Evolutionary conservation across 64 coral and sea anemone species (phyloP).

Genomic region (Astreopora myriophthalma): DNA sequence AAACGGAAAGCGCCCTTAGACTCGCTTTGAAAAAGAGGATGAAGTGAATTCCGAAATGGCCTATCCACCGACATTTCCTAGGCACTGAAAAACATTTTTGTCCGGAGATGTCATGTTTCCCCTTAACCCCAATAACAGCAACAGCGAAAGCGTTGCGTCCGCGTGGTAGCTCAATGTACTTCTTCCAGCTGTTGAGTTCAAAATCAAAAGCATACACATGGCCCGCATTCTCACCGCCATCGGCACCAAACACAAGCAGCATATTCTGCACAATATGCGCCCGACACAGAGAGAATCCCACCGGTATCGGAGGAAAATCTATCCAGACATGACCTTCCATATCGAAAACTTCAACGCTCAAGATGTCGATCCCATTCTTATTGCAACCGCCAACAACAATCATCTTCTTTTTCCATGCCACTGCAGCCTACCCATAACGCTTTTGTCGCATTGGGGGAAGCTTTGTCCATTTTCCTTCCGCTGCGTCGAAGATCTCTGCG

Average conservation of each 20-base stretch:
- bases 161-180: constrained; percentile 49
- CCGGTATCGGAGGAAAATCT: constrained; percentile 56
- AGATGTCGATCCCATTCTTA: constrained; percentile 71
- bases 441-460: constrained; percentile 70
- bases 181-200: constrained; percentile 68
- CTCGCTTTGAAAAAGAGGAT: too few relatives aligned
- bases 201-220: constrained; percentile 75
- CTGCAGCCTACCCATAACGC: constrained; percentile 78
- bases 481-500: constrained; percentile 76
- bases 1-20: too few relatives aligned
- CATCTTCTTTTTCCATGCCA: constrained; percentile 58
- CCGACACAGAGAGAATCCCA: constrained; percentile 67
- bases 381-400: constrained; percentile 82
- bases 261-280: constrained; percentile 76
- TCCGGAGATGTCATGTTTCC: too few relatives aligned
- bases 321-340: constrained; percentile 52
- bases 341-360: constrained; percentile 74
- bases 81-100: too few relatives aligned
- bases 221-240: constrained; percentile 40
- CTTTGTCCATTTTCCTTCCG: constrained; percentile 78
- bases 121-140: constrained; percentile 65
- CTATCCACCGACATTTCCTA: too few relatives aligned
- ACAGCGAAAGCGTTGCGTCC: constrained; percentile 77
- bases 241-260: constrained; percentile 77
- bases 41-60: too few relatives aligned